A percentile compares a stretch with the other conserved stretches of the same genome.
phyloP scores from a whole-genome alignment of 2,113 vertebrate genomes.

The Pelodiscus sinensis region DNA sequence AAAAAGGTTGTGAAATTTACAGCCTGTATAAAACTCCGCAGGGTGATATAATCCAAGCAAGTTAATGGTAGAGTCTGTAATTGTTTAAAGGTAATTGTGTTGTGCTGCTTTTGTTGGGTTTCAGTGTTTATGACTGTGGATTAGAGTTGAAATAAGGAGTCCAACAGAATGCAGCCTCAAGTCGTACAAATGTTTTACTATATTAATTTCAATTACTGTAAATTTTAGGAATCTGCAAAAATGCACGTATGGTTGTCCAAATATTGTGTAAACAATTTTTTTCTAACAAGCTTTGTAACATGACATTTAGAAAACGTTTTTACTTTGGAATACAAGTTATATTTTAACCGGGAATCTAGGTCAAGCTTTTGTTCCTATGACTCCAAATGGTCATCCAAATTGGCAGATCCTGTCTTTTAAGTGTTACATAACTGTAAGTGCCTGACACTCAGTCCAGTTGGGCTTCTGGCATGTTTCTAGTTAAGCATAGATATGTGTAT shows the following conservation, averaged over 20 bases:
- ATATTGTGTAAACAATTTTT: not conserved
- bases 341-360: not conserved
- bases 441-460: not conserved
- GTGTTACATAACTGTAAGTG: not conserved
- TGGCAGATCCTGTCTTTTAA: not conserved
- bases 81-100: conserved; percentile 38
- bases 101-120: conserved; percentile 6
- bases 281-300: not conserved
- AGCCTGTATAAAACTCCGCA: conserved; percentile 43
- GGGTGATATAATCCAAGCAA: conserved; percentile 20
- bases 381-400: not conserved
- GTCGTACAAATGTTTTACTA: not conserved
- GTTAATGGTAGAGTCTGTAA: conserved; percentile 50
- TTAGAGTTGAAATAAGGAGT: not conserved
- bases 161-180: not conserved
- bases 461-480: not conserved
- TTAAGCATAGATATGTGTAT: not conserved
- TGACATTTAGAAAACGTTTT: not conserved
- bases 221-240: not conserved
- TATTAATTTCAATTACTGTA: not conserved
- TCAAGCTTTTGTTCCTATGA: not conserved
- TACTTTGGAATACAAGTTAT: not conserved
- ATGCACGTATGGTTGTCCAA: not conserved
- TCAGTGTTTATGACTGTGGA: not conserved
- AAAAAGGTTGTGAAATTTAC: conserved; percentile 58